Evolutionary conservation across 2,888 invertebrate species (phyloP), one percentile per base, ranked within the genome.

Genomic region (Galerucella pusilla): DNA sequence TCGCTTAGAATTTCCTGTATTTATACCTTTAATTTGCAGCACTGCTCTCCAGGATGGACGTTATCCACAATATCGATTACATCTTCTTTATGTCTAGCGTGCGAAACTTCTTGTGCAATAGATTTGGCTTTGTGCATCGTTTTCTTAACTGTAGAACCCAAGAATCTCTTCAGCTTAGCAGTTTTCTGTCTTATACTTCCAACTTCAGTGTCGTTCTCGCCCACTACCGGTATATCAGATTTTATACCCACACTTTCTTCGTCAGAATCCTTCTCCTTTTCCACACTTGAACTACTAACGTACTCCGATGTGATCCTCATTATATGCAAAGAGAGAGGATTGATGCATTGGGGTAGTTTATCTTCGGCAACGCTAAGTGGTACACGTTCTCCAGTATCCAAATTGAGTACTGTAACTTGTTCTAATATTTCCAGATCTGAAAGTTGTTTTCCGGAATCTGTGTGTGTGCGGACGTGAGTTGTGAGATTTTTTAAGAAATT

Each of bases 331-430:
- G 97, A 96, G 75, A 98, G 90, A 4, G 98, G 98, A 90, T 98
- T 98, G 85, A 97, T 94, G 87, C 96, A 95, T 85, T 94, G 94
- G 0, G 96, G 96, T 79, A 96, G 88, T 88, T 96, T 96, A 86
- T 97, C 97, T 86, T 98, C 98, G 1, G 98, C 97, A 83, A 95
- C 94, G 85, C 96, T 97, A 75, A 98, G 89, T n/a, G 98, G 97
- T 82, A 98, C 94, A 81, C 95, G 91, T 88, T 98, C 98, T 2
- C 98, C 96, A 9, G 94, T 94, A 86, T 94, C 94, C 75, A 94
- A 88, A 88, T 94, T 94, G 85, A 94, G 90, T 68, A 94, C 94
- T 78, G 94, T 94, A 84, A 79, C 79, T 89, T 96, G 96, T 87
- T 97, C 96, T 78, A 98, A 90, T 81, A 98, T 98, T 91, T 98